A percentile compares a stretch with the other conserved stretches of the same genome.
Conservation (phyloP, 2,888 invertebrate genomes). For the Agelastica alni region DNA sequence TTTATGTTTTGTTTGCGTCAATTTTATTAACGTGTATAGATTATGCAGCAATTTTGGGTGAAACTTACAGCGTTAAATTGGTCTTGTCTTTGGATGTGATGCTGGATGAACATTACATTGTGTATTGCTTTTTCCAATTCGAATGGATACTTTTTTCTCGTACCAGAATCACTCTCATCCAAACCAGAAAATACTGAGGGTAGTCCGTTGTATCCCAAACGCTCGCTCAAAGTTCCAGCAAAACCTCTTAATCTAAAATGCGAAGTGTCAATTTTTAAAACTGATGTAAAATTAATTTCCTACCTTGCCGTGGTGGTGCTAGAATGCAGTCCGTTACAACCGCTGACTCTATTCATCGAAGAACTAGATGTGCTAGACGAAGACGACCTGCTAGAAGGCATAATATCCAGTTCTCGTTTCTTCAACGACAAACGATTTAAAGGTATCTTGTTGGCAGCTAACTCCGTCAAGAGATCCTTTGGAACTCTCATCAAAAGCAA, state of each 20-base stretch:
- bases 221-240: conserved; percentile 70
- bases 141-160: conserved; percentile 86
- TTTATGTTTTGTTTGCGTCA: no score
- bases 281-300: no score
- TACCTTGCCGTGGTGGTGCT: conserved; percentile 75
- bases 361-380: conserved; percentile 77
- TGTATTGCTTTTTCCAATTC: conserved; percentile 92
- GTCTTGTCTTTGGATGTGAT: conserved; percentile 92
- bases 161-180: conserved; percentile 80
- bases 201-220: conserved; percentile 78
- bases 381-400: conserved; percentile 72
- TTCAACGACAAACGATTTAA: conserved; percentile 67
- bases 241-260: conserved; percentile 79
- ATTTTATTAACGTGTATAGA: no score
- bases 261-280: no score
- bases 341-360: conserved; percentile 68
- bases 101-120: conserved; percentile 94
- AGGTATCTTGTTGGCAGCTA: conserved; percentile 78
- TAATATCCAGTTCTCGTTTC: conserved; percentile 70
- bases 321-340: conserved; percentile 81
- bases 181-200: conserved; percentile 83
- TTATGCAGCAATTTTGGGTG: no score
- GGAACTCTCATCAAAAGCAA: conserved; percentile 87
- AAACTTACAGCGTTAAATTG: conserved; percentile 88
- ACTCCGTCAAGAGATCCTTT: conserved; percentile 78